Percentiles rank a stretch among this genome's conserved stretches.
Evolutionary conservation across 2,113 vertebrate genomes (phyloP).

Genomic region (Suricata suricatta): DNA sequence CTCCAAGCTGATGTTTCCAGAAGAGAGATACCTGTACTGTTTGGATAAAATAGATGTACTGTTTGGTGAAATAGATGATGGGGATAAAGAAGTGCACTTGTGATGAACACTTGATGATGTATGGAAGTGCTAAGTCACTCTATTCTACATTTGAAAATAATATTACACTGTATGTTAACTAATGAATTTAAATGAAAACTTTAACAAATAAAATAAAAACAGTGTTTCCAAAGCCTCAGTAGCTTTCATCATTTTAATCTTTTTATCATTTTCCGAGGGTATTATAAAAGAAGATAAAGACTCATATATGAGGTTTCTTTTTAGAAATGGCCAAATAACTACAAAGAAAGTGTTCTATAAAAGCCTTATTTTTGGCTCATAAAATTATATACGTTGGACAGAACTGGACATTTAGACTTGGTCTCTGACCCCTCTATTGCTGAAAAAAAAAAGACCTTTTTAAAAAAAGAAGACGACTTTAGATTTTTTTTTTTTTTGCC

Average conservation of each 20-base stretch:
- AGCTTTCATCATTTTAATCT: background rate
- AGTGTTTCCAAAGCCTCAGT: background rate
- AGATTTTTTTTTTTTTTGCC: background rate
- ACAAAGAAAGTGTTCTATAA: background rate
- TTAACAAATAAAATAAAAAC: background rate
- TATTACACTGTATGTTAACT: background rate
- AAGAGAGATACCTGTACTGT: background rate
- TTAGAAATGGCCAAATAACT: background rate
- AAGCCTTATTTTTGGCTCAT: background rate
- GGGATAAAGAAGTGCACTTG: background rate
- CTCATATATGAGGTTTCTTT: background rate
- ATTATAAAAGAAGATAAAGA: constrained; percentile 16
- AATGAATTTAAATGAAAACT: background rate
- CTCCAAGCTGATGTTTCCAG: background rate
- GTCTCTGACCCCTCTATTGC: background rate
- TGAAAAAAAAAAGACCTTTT: background rate
- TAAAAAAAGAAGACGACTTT: background rate
- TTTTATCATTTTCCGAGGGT: background rate
- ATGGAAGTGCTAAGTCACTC: background rate
- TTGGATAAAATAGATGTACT: no score
- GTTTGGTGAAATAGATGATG: background rate
- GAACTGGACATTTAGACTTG: constrained; percentile 6
- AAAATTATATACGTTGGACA: background rate
- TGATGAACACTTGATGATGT: background rate
- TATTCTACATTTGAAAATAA: background rate